Evolutionary conservation across 2,888 invertebrate genomes (phyloP).

Genomic region (Girardia tigrina): DNA sequence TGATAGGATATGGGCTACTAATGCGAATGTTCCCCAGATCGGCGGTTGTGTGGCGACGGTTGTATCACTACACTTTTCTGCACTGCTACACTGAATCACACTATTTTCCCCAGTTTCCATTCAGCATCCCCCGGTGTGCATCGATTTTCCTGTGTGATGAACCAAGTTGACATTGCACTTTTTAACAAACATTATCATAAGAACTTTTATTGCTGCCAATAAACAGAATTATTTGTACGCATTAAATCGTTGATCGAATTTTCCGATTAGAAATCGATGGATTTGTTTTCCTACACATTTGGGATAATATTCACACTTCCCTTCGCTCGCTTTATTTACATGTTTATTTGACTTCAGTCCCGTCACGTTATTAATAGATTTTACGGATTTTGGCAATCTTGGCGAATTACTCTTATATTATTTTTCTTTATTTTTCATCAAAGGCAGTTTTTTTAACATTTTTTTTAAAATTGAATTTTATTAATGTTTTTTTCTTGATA

Average conservation of each 20-base stretch:
- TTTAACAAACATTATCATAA: slow-evolving; percentile 18
- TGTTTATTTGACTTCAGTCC: too few species aligned
- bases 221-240: slow-evolving; percentile 13
- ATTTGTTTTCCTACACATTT: slow-evolving; percentile 20
- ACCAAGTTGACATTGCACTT: slow-evolving; percentile 23
- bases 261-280: neutral
- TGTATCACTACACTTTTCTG: neutral
- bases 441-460: too few species aligned
- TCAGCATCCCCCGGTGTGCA: neutral
- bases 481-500: too few species aligned
- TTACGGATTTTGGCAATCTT: too few species aligned
- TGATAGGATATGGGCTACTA: too few species aligned
- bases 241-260: neutral
- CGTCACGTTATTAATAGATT: too few species aligned
- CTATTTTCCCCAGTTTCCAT: neutral
- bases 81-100: slow-evolving; percentile 17
- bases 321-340: too few species aligned
- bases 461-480: too few species aligned
- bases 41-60: too few species aligned
- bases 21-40: too few species aligned
- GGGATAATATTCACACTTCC: slow-evolving; percentile 7
- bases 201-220: slow-evolving; percentile 23
- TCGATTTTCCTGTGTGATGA: neutral
- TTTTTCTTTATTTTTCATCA: too few species aligned
- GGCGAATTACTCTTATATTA: too few species aligned